phyloP scores from a whole-genome alignment of 53 echinoderm and acorn worm species.

The Patiria pectinifera region DNA sequence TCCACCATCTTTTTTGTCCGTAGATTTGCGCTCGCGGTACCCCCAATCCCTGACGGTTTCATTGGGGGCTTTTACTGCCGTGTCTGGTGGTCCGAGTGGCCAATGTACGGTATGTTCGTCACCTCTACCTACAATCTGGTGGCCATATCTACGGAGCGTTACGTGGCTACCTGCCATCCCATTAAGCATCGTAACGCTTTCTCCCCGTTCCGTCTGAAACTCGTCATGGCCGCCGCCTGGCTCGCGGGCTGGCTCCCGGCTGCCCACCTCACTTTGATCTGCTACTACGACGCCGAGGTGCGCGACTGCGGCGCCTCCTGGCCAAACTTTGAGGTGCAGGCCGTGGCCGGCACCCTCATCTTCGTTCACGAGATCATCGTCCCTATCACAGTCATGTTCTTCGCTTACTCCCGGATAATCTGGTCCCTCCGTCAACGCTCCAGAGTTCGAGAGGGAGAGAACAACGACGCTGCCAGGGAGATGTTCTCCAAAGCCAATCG shows the following conservation, averaged over 20 bases:
- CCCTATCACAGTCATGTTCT: constrained; percentile 66
- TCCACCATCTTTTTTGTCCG: constrained; percentile 27
- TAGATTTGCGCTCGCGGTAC: background rate
- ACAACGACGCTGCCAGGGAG: constrained; percentile 4
- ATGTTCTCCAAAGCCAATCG: constrained; percentile 60
- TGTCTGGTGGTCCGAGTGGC: constrained; percentile 57
- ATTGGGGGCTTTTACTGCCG: constrained; percentile 43
- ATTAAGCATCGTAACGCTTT: constrained; percentile 28
- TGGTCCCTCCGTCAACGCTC: constrained; percentile 37
- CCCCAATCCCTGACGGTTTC: background rate
- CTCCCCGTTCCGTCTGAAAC: constrained; percentile 15
- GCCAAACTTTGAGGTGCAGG: constrained; percentile 57
- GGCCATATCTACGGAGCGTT: constrained; percentile 46
- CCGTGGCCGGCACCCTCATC: constrained; percentile 59
- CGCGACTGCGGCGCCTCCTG: constrained; percentile 65
- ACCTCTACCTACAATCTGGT: constrained; percentile 44
- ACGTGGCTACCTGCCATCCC: constrained; percentile 31
- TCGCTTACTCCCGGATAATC: constrained; percentile 67
- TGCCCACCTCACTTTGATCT: constrained; percentile 5
- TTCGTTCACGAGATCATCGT: constrained; percentile 67
- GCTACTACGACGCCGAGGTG: constrained; percentile 4
- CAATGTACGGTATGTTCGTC: constrained; percentile 48
- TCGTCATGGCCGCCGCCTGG: constrained; percentile 12
- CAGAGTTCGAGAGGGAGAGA: constrained; percentile 2
- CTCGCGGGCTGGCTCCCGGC: constrained; percentile 20